A percentile compares a stretch with the other conserved stretches of the same genome.
phyloP scores from a whole-genome alignment of 2,113 vertebrate genomes.

The Saguinus imperator region DNA sequence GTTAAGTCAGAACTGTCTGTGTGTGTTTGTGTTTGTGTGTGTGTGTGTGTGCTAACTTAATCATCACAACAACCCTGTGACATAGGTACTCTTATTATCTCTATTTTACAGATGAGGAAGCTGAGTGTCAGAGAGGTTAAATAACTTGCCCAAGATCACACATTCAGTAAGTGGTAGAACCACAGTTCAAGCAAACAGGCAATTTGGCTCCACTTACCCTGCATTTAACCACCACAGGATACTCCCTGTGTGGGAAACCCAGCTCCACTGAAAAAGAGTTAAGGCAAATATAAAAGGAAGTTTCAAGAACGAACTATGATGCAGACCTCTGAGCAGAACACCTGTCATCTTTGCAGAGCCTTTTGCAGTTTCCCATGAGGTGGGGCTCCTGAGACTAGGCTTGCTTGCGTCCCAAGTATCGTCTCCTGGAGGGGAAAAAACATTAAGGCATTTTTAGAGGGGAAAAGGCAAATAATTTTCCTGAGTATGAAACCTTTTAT shows the following conservation, averaged over 20 bases:
- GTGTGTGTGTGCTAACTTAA: not conserved
- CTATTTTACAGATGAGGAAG: not conserved
- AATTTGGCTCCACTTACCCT: not conserved
- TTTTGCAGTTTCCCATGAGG: not conserved
- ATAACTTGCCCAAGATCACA: not conserved
- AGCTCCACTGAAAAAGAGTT: not conserved
- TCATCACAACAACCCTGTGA: not conserved
- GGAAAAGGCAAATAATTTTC: not conserved
- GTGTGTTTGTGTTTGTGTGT: too few relatives aligned
- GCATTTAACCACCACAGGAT: not conserved
- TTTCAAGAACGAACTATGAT: not conserved
- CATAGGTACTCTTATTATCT: not conserved
- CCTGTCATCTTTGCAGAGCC: not conserved
- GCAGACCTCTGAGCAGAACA: not conserved
- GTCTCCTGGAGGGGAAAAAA: not conserved
- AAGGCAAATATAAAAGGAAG: constrained; percentile 15
- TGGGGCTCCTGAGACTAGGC: not conserved
- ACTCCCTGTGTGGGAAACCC: not conserved
- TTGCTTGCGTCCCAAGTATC: not conserved
- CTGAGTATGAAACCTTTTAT: not conserved
- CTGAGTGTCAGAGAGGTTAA: not conserved
- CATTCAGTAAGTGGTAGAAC: not conserved
- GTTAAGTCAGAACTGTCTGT: not conserved
- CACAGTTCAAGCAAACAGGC: not conserved
- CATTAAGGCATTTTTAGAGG: not conserved